Evolutionary conservation across 1,140 invertebrate species (phyloP).

Genomic region (Apis dorsata): DNA sequence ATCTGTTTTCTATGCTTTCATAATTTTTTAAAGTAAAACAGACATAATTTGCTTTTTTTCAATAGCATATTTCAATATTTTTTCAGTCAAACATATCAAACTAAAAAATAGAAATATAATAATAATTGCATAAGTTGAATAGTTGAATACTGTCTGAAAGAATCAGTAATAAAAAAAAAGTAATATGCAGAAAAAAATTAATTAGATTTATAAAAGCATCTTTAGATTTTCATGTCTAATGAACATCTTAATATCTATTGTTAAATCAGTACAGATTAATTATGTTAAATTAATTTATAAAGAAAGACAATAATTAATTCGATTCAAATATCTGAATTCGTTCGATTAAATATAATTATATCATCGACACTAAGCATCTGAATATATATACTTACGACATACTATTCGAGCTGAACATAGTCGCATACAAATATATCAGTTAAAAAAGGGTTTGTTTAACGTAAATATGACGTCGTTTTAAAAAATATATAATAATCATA

Average conservation of each 20-base stretch:
- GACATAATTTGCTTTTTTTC: neutral
- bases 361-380: slow-evolving; percentile 9
- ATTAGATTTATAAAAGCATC: neutral
- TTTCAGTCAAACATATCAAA: neutral
- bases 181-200: neutral
- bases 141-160: neutral
- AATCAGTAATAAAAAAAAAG: too few relatives aligned
- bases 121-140: neutral
- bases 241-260: neutral
- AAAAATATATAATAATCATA: neutral
- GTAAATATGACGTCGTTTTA: neutral
- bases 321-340: neutral
- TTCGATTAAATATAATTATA: slow-evolving; percentile 22
- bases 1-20: neutral
- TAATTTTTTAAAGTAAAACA: neutral
- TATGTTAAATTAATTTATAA: neutral
- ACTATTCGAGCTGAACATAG: slow-evolving; percentile 19
- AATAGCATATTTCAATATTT: neutral
- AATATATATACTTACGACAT: neutral
- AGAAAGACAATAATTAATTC: neutral
- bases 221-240: neutral
- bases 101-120: neutral
- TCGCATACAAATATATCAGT: neutral
- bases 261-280: neutral
- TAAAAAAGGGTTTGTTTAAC: neutral